phyloP scores from a whole-genome alignment of 2,888 invertebrate genomes.

The Branchipolynoe longqiensis region DNA sequence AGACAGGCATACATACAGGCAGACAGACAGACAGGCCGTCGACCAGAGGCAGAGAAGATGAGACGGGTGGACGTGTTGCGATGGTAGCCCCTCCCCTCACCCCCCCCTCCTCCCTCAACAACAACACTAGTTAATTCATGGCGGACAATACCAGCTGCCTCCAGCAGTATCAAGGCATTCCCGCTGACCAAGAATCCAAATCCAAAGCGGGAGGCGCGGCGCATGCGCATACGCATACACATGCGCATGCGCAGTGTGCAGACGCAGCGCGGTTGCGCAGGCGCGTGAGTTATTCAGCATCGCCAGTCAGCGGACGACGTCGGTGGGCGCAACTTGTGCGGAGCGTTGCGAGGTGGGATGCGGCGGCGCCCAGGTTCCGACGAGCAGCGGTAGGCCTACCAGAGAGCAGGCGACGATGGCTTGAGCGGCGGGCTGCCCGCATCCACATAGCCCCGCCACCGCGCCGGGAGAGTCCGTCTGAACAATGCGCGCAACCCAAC shows the following conservation, averaged over 20 bases:
- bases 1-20: too few species aligned
- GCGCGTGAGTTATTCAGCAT: slow-evolving; percentile 47
- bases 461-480: too few species aligned
- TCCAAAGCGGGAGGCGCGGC: too few species aligned
- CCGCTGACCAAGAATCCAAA: neutral
- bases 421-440: neutral
- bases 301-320: slow-evolving; percentile 36
- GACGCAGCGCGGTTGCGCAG: too few species aligned
- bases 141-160: slow-evolving; percentile 38
- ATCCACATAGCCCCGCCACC: too few species aligned
- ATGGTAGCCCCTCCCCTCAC: slow-evolving; percentile 39
- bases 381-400: neutral
- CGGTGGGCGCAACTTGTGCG: slow-evolving; percentile 37
- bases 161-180: slow-evolving; percentile 33
- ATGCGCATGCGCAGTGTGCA: neutral
- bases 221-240: slow-evolving; percentile 28
- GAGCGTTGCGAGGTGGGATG: slow-evolving; percentile 2
- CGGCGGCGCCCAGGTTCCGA: neutral
- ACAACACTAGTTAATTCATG: slow-evolving; percentile 48
- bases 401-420: slow-evolving; percentile 22
- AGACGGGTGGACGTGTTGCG: neutral
- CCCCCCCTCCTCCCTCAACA: too few species aligned
- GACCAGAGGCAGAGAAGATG: neutral
- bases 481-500: too few species aligned
- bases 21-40: too few species aligned